A percentile compares a stretch with the other conserved stretches of the same genome.
Conservation (phyloP, 2,888 invertebrate genomes). For the Hanleya hanleyi region DNA sequence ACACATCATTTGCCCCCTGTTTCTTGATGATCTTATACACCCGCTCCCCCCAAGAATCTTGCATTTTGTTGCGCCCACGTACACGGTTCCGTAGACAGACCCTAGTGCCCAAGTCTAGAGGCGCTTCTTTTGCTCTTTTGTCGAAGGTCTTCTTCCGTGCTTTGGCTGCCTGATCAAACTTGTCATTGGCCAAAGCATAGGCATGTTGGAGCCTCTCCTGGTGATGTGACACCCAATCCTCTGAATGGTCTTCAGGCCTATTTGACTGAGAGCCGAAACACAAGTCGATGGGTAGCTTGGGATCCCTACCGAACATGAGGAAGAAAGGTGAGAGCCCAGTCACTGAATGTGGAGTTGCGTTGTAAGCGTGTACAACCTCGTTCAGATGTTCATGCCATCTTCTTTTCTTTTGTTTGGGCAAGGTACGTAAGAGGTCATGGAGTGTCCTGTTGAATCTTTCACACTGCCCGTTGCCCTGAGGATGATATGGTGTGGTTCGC, state of each 20-base stretch:
- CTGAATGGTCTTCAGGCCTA: background rate
- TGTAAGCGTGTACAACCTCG: background rate
- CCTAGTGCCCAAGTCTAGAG: background rate
- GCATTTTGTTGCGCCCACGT: background rate
- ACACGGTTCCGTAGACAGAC: background rate
- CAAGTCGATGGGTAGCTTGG: background rate
- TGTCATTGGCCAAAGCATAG: background rate
- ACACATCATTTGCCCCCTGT: background rate
- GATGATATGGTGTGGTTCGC: background rate
- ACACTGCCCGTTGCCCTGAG: background rate
- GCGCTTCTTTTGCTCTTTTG: background rate
- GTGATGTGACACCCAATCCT: background rate
- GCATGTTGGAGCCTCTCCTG: conserved; percentile 2
- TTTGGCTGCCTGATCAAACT: background rate
- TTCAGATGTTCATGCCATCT: background rate
- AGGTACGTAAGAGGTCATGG: background rate
- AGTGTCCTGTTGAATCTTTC: background rate
- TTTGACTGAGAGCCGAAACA: background rate
- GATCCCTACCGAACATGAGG: conserved; percentile 2
- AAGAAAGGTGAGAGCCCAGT: conserved; percentile 6
- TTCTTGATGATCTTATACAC: background rate
- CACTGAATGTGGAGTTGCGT: background rate
- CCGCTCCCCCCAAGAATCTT: background rate
- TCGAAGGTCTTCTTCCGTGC: background rate
- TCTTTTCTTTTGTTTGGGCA: background rate